phyloP scores from a whole-genome alignment of 2,888 invertebrate genomes.

The Lucinisca nassula region DNA sequence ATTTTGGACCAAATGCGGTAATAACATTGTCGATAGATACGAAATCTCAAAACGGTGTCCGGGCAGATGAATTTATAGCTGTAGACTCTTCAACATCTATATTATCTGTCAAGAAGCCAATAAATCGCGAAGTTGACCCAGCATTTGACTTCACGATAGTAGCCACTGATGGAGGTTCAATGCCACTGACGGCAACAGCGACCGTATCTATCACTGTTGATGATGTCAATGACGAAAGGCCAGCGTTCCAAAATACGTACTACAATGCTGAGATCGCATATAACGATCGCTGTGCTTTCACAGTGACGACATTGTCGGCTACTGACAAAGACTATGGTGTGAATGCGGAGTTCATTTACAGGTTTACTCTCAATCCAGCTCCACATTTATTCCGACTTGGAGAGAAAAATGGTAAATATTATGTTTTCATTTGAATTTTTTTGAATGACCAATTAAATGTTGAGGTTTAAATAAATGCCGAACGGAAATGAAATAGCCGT shows the following conservation, averaged over 20 bases:
- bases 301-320: slow-evolving; percentile 77
- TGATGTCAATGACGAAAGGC: slow-evolving; percentile 81
- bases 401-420: background rate
- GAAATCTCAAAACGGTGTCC: slow-evolving; percentile 60
- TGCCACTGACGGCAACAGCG: slow-evolving; percentile 95
- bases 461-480: too few species aligned
- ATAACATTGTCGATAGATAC: slow-evolving; percentile 77
- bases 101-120: slow-evolving; percentile 69
- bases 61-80: slow-evolving; percentile 68
- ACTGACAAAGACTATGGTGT: slow-evolving; percentile 80
- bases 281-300: slow-evolving; percentile 74
- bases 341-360: slow-evolving; percentile 77
- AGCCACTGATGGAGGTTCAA: slow-evolving; percentile 96
- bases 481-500: too few species aligned
- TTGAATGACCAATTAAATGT: too few species aligned
- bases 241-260: slow-evolving; percentile 76
- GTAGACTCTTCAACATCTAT: slow-evolving; percentile 68
- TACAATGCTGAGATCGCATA: slow-evolving; percentile 81
- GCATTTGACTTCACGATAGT: slow-evolving; percentile 89
- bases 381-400: slow-evolving; percentile 74
- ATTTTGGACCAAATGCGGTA: slow-evolving; percentile 75
- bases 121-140: slow-evolving; percentile 77
- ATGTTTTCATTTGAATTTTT: too few species aligned
- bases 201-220: slow-evolving; percentile 87
- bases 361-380: slow-evolving; percentile 65